Base-by-base conservation (phyloP, 30 jellyfish, hydroid and myxozoan species). In the Turritopsis dohrnii region DNA sequence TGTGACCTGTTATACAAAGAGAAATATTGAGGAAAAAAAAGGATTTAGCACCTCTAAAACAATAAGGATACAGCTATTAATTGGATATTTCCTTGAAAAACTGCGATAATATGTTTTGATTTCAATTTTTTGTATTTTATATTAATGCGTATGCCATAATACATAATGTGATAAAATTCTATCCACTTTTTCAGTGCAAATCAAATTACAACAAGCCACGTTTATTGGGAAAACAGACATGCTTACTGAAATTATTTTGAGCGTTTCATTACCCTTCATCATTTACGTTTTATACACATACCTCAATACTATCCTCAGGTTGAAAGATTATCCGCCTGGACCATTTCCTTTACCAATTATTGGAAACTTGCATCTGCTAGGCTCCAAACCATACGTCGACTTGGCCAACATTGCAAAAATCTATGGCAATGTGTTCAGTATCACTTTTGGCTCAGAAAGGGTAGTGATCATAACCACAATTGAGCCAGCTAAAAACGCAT, bases 311-410 rank as follows among this genome's bases (percentile, higher is more conserved):
- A 1, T 90, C 54, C 71, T 73, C 85, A 53, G 28, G 21, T 81
- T 81, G n/a, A 20, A 74, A 54, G 72, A 84, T 23, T 83, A 74
- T 79, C 98, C 98, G 16, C 95, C 95, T 1, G 98, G 98, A 17
- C 98, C 98, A 1, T 21, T 82, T 24, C 98, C 98, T 16, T 18
- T 87, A 75, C 96, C 96, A 29, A 21, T 92, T 52, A 71, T 92
- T 65, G 98, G 98, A 18, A 92, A 92, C 71, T 71, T 92, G 41
- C 88, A 81, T 73, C 90, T 69, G 54, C 79, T 92, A 23, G 83
- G 87, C 19, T 72, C 74, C 1, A 29, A 76, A 28, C 87, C 93
- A 28, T 76, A 80, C 71, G 7, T 60, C 54, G 31, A 84, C 1
- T 79, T 85, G 83, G 86, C 83, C n/a, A 80, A 75, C 71, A 54